Conservation (phyloP, 2,888 invertebrate species). For the Aethes cnicana region DNA sequence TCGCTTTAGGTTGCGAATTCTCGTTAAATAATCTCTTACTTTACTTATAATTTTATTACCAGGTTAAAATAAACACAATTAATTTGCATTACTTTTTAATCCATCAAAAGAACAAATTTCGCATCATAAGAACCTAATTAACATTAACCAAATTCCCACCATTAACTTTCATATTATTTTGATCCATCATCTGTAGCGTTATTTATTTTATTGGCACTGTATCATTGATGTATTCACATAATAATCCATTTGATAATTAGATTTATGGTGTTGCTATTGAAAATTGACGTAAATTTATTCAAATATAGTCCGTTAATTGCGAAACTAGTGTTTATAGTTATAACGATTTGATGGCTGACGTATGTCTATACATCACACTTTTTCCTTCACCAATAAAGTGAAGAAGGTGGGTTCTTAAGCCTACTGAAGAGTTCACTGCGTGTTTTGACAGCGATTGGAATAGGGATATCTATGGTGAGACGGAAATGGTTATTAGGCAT, state of each 20-base stretch:
- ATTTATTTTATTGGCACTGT: constrained; percentile 61
- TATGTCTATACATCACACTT: constrained; percentile 66
- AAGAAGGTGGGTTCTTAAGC: no score
- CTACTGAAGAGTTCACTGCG: no score
- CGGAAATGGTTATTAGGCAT: constrained; percentile 55
- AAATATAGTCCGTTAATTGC: constrained; percentile 73
- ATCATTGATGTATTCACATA: constrained; percentile 54
- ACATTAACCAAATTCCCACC: constrained; percentile 42
- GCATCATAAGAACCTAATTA: constrained; percentile 37
- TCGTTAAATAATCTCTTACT: neutral
- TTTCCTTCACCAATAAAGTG: constrained; percentile 45
- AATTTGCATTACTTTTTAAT: constrained; percentile 13
- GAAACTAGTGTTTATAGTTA: constrained; percentile 66
- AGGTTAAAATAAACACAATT: neutral
- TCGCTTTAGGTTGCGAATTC: neutral
- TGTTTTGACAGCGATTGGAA: neutral
- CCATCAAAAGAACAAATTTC: constrained; percentile 27
- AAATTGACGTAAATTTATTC: constrained; percentile 76
- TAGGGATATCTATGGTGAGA: constrained; percentile 37
- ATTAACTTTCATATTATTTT: constrained; percentile 55
- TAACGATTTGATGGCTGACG: constrained; percentile 66
- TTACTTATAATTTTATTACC: neutral
- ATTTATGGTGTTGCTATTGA: constrained; percentile 67
- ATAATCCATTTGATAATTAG: constrained; percentile 64
- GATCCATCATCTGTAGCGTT: constrained; percentile 45